Percentiles rank a stretch among this genome's conserved stretches.
phyloP scores from a whole-genome alignment of 2,888 invertebrate genomes.

The Hydropsyche betteni region DNA sequence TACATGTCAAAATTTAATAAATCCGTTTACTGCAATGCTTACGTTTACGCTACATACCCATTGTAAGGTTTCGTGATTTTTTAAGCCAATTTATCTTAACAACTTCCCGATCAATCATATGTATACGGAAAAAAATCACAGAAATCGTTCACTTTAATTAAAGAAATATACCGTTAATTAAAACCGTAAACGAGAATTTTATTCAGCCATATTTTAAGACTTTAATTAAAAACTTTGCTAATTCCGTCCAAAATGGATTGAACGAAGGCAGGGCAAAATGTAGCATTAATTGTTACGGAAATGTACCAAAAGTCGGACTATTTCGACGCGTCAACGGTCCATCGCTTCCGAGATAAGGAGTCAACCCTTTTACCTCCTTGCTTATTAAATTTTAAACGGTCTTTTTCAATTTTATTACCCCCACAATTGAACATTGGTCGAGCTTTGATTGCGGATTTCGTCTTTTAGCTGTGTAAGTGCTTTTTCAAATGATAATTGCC shows the following conservation, averaged over 20 bases:
- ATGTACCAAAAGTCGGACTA: constrained; percentile 7
- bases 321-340: constrained; percentile 3
- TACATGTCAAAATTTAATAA: constrained; percentile 3
- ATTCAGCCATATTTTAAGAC: constrained; percentile 26
- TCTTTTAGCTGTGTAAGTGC: background rate
- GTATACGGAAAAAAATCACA: background rate
- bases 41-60: background rate
- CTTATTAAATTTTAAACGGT: too few species aligned
- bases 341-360: too few species aligned
- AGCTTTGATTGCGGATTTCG: background rate
- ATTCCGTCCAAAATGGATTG: constrained; percentile 20
- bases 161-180: constrained; percentile 28
- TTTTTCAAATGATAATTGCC: background rate
- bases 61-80: background rate
- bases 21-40: background rate
- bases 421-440: too few species aligned
- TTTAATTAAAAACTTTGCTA: constrained; percentile 31
- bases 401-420: too few species aligned
- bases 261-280: constrained; percentile 18
- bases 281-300: constrained; percentile 21
- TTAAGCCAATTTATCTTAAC: constrained; percentile 15
- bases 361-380: too few species aligned
- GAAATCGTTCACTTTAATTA: constrained; percentile 7
- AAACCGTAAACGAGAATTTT: constrained; percentile 31
- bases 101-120: constrained; percentile 1